Evolutionary conservation across 2,113 vertebrate species (phyloP).

Genomic region (Gasterosteus aculeatus): DNA sequence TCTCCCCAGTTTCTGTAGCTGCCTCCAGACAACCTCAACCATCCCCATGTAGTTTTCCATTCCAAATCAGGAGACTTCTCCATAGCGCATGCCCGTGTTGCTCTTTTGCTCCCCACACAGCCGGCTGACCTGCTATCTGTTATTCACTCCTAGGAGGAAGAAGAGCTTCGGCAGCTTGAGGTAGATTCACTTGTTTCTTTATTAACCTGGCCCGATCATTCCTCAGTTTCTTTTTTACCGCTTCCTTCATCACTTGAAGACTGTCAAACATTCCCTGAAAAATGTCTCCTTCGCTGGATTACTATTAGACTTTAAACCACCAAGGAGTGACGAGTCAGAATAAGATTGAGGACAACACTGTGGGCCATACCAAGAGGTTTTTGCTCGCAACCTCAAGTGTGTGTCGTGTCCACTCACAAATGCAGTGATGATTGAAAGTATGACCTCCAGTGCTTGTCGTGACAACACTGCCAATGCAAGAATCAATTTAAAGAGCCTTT

Average conservation of each 20-base stretch:
- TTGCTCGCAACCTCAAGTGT: conserved; percentile 13
- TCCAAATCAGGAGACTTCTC: conserved; percentile 26
- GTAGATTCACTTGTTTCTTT: conserved; percentile 67
- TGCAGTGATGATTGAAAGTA: conserved; percentile 6
- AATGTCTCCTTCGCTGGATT: conserved; percentile 4
- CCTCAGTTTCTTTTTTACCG: conserved; percentile 12
- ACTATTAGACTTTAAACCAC: neutral
- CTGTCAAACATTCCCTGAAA: conserved; percentile 32
- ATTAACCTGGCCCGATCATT: conserved; percentile 8
- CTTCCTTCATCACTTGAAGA: conserved; percentile 7
- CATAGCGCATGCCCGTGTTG: conserved; percentile 54
- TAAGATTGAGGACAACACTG: neutral
- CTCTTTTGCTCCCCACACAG: conserved; percentile 58
- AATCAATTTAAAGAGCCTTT: neutral
- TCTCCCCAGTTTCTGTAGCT: conserved; percentile 65
- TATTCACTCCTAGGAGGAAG: conserved; percentile 80
- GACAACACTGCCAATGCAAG: neutral
- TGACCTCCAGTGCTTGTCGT: conserved; percentile 10
- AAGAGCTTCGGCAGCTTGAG: conserved; percentile 83
- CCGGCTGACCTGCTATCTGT: conserved; percentile 68
- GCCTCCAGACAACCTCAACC: conserved; percentile 62
- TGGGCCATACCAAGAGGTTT: conserved; percentile 13
- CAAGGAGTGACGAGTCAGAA: neutral
- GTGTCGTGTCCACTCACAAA: neutral
- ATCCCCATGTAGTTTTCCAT: conserved; percentile 45